Evolutionary conservation across 1,140 invertebrate species (phyloP).

Genomic region (Choristoneura fumiferana): DNA sequence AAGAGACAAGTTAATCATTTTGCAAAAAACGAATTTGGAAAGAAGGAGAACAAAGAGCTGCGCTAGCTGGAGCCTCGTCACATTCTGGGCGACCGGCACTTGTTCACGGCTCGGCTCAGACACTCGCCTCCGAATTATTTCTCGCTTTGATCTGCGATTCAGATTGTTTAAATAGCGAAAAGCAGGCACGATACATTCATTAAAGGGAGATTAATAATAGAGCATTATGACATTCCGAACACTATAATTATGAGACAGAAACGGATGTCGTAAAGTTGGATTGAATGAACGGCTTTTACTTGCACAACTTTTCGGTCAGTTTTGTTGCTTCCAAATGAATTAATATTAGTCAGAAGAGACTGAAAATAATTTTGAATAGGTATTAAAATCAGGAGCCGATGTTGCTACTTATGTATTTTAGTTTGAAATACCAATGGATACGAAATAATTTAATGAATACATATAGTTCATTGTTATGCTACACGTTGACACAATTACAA

Average conservation of each 20-base stretch:
- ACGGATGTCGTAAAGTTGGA: neutral
- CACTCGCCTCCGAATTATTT: slow-evolving; percentile 18
- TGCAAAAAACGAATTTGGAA: neutral
- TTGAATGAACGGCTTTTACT: too few relatives aligned
- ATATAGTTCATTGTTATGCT: too few relatives aligned
- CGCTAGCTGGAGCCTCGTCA: slow-evolving; percentile 22
- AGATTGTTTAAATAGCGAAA: slow-evolving; percentile 24
- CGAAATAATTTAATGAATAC: too few relatives aligned
- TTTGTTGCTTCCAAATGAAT: neutral
- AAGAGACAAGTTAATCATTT: slow-evolving; percentile 26
- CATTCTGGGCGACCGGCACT: slow-evolving; percentile 22
- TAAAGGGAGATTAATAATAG: slow-evolving; percentile 7
- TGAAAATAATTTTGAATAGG: too few relatives aligned
- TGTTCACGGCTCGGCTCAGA: neutral
- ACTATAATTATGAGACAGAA: neutral
- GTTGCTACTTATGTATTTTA: too few relatives aligned
- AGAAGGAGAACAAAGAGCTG: slow-evolving; percentile 23
- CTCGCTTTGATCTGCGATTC: slow-evolving; percentile 30
- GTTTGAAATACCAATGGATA: too few relatives aligned
- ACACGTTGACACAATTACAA: too few relatives aligned
- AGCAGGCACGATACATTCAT: slow-evolving; percentile 7
- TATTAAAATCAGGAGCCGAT: too few relatives aligned
- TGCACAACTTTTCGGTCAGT: neutral
- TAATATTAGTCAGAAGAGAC: neutral
- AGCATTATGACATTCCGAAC: neutral